A percentile compares a stretch with the other conserved stretches of the same genome.
Conservation (phyloP, 1,140 invertebrate species). For the Stenopsyche tienmushanensis region DNA sequence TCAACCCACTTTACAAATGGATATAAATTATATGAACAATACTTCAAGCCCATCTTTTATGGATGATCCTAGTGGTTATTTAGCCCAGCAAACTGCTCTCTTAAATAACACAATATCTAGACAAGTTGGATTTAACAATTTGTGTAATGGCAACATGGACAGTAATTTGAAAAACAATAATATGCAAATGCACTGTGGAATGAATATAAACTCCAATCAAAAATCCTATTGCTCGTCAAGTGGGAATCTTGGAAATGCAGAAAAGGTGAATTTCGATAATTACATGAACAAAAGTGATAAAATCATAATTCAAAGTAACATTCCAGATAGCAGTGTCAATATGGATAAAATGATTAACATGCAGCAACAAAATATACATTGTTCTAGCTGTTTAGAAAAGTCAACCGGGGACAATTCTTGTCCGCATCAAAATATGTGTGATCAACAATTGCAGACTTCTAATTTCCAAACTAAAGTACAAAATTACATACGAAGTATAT, state of each 20-base stretch:
- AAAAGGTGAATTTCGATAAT: constrained; percentile 1
- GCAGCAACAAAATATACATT: constrained; percentile 49
- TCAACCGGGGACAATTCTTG: constrained; percentile 28
- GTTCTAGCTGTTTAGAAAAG: constrained; percentile 49
- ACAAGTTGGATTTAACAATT: constrained; percentile 62
- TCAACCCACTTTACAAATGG: constrained; percentile 13
- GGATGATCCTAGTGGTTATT: constrained; percentile 85
- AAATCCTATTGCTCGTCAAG: constrained; percentile 27
- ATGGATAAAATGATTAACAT: constrained; percentile 51
- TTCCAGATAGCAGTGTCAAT: constrained; percentile 58
- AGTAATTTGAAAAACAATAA: constrained; percentile 33
- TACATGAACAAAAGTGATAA: constrained; percentile 28
- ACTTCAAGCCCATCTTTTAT: constrained; percentile 63
- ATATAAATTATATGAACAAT: constrained; percentile 13
- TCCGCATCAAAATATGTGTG: constrained; percentile 28
- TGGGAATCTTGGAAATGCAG: constrained; percentile 20
- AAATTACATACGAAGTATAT: constrained; percentile 37
- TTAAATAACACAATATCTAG: constrained; percentile 80
- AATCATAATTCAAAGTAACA: constrained; percentile 48
- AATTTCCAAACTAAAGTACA: constrained; percentile 36
- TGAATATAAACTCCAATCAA: constrained; percentile 22
- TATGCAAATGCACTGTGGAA: constrained; percentile 15
- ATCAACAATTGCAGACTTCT: constrained; percentile 30
- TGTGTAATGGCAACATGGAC: constrained; percentile 46
- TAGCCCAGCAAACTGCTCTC: constrained; percentile 82